phyloP scores from a whole-genome alignment of 2,888 invertebrate species.

The Sepioteuthis lessoniana region DNA sequence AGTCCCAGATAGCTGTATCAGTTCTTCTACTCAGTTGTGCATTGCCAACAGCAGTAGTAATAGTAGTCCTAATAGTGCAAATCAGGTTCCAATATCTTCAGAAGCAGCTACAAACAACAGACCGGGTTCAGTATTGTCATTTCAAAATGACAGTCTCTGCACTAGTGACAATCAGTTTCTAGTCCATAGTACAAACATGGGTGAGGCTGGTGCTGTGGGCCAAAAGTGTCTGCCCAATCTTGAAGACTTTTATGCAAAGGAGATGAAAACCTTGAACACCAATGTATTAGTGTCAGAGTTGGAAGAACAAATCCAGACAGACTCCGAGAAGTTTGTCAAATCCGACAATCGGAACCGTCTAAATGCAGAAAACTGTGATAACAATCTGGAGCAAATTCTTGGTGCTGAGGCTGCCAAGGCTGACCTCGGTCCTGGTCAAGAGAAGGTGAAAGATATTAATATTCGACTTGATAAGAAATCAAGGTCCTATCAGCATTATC shows the following conservation, averaged over 20 bases:
- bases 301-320: constrained; percentile 78
- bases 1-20: neutral
- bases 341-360: constrained; percentile 75
- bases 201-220: constrained; percentile 50
- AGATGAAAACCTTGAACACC: constrained; percentile 79
- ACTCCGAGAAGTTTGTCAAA: constrained; percentile 79
- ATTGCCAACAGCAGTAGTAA: neutral
- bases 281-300: constrained; percentile 76
- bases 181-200: constrained; percentile 52
- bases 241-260: constrained; percentile 78
- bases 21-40: neutral
- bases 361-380: constrained; percentile 75
- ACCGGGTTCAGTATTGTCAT: neutral
- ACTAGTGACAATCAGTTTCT: constrained; percentile 11
- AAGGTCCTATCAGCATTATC: constrained; percentile 55
- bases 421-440: constrained; percentile 48
- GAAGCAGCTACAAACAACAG: neutral
- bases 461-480: constrained; percentile 70
- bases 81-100: neutral
- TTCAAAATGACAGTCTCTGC: neutral
- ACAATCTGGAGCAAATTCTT: constrained; percentile 47
- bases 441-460: constrained; percentile 77
- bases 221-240: constrained; percentile 63
- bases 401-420: constrained; percentile 53
- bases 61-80: neutral